Percentiles rank a stretch among this genome's conserved stretches.
Conservation (phyloP, 2,113 vertebrate species). For the Barnardius zonarius region DNA sequence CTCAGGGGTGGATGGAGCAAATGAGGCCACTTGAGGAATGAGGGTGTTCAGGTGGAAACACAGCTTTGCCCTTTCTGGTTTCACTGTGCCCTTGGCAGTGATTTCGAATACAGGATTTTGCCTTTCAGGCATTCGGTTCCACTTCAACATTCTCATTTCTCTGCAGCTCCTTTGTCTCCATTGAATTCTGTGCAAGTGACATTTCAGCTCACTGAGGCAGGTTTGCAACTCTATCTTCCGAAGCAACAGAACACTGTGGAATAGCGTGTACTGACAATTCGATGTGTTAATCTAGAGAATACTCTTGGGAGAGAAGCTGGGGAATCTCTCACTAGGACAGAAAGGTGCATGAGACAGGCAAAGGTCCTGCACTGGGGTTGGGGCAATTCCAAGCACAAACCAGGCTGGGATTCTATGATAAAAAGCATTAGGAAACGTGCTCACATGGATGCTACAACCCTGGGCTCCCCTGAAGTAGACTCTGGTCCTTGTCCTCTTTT, state of each 20-base stretch:
- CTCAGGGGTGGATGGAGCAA: neutral
- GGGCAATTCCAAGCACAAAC: neutral
- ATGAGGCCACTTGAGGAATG: fast-evolving
- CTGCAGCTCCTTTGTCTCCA: neutral
- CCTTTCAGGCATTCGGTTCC: neutral
- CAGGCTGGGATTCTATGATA: neutral
- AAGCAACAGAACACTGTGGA: neutral
- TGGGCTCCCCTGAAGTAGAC: neutral
- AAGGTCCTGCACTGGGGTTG: neutral
- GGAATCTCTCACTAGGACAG: neutral
- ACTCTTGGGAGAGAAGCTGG: neutral
- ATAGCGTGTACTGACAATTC: neutral
- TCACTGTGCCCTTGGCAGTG: neutral
- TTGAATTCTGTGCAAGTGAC: neutral
- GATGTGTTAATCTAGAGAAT: neutral
- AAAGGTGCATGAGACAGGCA: neutral
- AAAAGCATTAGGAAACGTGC: neutral
- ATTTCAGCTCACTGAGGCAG: neutral
- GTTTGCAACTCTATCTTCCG: neutral
- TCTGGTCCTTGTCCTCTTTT: neutral
- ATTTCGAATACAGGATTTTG: neutral
- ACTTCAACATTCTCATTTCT: neutral
- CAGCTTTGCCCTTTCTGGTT: neutral
- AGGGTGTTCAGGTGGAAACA: neutral
- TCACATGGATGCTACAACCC: neutral